Conservation (phyloP, 2,797 vertebrate species). For the Pseudotriccus pelzelni region DNA sequence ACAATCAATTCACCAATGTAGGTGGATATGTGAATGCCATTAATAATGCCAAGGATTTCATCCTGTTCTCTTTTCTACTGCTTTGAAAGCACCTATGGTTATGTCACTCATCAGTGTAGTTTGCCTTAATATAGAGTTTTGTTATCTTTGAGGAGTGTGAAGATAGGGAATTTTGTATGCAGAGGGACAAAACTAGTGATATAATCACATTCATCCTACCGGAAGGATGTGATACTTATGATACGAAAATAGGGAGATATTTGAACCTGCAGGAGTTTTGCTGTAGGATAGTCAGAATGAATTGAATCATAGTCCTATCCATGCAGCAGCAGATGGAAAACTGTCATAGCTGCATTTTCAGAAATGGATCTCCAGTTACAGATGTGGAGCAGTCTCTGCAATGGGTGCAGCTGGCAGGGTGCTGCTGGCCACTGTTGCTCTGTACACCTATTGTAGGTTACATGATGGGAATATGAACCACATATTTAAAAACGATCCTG, state of each 20-base stretch:
- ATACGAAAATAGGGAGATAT: neutral
- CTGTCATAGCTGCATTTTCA: neutral
- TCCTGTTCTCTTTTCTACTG: neutral
- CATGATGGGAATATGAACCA: neutral
- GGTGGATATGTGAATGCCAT: neutral
- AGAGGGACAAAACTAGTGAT: neutral
- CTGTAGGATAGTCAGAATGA: neutral
- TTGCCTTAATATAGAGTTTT: neutral
- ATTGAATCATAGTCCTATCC: neutral
- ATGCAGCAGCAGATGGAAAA: neutral
- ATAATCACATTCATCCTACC: neutral
- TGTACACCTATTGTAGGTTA: neutral
- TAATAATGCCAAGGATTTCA: neutral
- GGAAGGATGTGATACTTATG: neutral
- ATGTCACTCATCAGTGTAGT: neutral
- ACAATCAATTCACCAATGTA: neutral
- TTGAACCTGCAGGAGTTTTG: neutral
- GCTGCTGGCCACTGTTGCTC: neutral
- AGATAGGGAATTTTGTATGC: neutral
- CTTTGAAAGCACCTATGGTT: neutral
- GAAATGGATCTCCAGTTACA: neutral
- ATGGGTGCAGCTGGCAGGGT: neutral
- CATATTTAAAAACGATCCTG: neutral
- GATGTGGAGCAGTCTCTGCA: neutral
- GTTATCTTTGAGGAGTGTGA: neutral